Evolutionary conservation across 1,140 invertebrate species (phyloP).

Genomic region (Drosophila kurseongensis): DNA sequence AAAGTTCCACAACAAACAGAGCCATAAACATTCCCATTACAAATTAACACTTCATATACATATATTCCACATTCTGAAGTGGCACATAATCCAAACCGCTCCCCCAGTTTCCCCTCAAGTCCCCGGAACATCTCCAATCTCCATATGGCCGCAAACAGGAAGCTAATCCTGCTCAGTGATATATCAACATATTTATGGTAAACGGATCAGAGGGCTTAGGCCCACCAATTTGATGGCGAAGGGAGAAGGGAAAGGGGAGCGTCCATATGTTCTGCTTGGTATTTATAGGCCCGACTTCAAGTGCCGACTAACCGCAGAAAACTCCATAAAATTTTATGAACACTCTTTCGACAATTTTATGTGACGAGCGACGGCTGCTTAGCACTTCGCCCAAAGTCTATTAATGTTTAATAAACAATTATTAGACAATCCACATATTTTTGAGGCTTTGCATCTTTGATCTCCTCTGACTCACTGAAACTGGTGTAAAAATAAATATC

Average conservation of each 20-base stretch:
- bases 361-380: slow-evolving; percentile 63
- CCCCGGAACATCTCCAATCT: slow-evolving; percentile 16
- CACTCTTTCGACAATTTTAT: slow-evolving; percentile 46
- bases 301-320: slow-evolving; percentile 18
- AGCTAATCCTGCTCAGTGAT: slow-evolving; percentile 81
- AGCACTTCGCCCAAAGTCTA: slow-evolving; percentile 55
- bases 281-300: slow-evolving; percentile 34
- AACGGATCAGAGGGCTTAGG: slow-evolving; percentile 74
- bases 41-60: slow-evolving; percentile 83
- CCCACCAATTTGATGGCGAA: slow-evolving; percentile 15
- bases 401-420: slow-evolving; percentile 83
- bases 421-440: slow-evolving; percentile 67
- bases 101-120: background rate
- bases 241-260: background rate
- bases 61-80: slow-evolving; percentile 51
- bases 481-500: slow-evolving; percentile 61
- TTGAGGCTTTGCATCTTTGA: slow-evolving; percentile 29
- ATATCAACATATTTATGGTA: slow-evolving; percentile 84
- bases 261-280: slow-evolving; percentile 56
- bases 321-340: slow-evolving; percentile 70
- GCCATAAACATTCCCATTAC: slow-evolving; percentile 70
- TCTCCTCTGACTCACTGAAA: slow-evolving; percentile 39
- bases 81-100: slow-evolving; percentile 41
- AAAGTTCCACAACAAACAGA: slow-evolving; percentile 58
- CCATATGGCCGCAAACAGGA: slow-evolving; percentile 79